A percentile compares a stretch with the other conserved stretches of the same genome.
These are phyloP conservation scores for Saturnia japonica DNA, from an alignment of 2,888 invertebrate genomes.

Conservation along the genomic window DNA sequence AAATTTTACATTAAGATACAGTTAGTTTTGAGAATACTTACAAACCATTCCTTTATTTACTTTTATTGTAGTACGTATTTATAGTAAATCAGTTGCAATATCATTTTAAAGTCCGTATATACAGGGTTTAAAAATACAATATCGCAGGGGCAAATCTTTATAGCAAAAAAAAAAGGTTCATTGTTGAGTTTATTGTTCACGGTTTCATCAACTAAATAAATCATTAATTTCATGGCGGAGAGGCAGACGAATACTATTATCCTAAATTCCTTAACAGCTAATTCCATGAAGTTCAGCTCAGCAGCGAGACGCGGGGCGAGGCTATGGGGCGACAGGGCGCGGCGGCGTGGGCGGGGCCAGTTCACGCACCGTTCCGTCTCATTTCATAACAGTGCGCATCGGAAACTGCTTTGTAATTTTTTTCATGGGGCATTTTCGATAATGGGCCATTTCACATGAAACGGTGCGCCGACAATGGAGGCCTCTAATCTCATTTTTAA, in stretches of 20 bases:
- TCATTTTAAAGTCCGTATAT: too few species aligned
- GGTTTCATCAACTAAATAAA: too few species aligned
- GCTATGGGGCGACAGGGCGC: neutral
- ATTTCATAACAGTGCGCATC: constrained; percentile 39
- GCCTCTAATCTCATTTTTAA: constrained; percentile 20
- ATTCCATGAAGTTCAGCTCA: neutral
- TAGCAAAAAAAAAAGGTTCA: too few species aligned
- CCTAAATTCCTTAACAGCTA: neutral
- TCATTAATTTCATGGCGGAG: neutral
- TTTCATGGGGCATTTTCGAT: constrained; percentile 43
- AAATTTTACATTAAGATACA: too few species aligned
- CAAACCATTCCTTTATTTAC: too few species aligned
- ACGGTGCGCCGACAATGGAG: constrained; percentile 28
- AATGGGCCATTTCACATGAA: constrained; percentile 46
- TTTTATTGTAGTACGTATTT: too few species aligned
- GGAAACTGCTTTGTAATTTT: constrained; percentile 33
- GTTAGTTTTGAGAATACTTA: too few species aligned
- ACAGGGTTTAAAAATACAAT: too few species aligned
- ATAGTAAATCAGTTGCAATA: too few species aligned
- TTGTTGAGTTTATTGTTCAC: too few species aligned
- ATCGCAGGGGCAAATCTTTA: too few species aligned
- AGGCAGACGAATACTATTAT: neutral
- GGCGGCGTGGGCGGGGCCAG: constrained; percentile 16
- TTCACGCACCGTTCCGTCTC: constrained; percentile 34
- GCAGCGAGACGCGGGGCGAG: too few species aligned